Evolutionary conservation across 2,888 invertebrate genomes (phyloP).

Genomic region (Candidula unifasciata): DNA sequence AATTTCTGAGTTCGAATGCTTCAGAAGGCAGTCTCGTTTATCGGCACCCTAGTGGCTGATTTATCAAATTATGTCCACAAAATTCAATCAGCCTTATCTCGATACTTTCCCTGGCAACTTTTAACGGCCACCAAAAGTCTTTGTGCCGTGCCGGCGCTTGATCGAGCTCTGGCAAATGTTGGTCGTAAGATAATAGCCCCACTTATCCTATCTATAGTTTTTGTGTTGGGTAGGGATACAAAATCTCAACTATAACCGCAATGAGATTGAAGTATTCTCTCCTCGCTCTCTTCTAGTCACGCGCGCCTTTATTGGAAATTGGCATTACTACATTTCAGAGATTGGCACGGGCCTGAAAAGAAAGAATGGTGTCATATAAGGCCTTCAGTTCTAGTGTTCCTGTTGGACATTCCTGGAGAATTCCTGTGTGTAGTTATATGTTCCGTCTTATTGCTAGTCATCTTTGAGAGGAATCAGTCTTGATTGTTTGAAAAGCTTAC

Average conservation of each 20-base stretch:
- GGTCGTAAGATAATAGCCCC: constrained; percentile 12
- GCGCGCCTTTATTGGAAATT: constrained; percentile 40
- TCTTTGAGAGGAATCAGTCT: neutral
- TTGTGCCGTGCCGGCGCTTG: constrained; percentile 34
- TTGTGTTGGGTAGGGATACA: constrained; percentile 35
- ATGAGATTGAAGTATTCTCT: constrained; percentile 39
- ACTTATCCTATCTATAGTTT: constrained; percentile 43
- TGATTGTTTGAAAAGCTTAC: constrained; percentile 30
- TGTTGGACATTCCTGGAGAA: neutral
- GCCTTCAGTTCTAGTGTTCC: constrained; percentile 11
- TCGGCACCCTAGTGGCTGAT: constrained; percentile 13
- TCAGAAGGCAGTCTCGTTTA: constrained; percentile 11
- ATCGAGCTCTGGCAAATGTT: constrained; percentile 21
- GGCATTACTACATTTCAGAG: constrained; percentile 12
- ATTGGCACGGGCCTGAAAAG: neutral
- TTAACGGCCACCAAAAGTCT: constrained; percentile 21
- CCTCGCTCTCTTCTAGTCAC: constrained; percentile 19
- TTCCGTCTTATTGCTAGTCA: constrained; percentile 22
- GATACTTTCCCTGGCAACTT: constrained; percentile 32
- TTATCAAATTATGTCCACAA: constrained; percentile 36
- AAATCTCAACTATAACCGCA: constrained; percentile 27
- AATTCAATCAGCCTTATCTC: constrained; percentile 43
- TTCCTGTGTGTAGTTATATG: neutral
- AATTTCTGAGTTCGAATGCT: neutral
- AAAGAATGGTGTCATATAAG: neutral